Base-by-base conservation (phyloP, 2,888 invertebrate genomes). In the Eupsilia transversa region DNA sequence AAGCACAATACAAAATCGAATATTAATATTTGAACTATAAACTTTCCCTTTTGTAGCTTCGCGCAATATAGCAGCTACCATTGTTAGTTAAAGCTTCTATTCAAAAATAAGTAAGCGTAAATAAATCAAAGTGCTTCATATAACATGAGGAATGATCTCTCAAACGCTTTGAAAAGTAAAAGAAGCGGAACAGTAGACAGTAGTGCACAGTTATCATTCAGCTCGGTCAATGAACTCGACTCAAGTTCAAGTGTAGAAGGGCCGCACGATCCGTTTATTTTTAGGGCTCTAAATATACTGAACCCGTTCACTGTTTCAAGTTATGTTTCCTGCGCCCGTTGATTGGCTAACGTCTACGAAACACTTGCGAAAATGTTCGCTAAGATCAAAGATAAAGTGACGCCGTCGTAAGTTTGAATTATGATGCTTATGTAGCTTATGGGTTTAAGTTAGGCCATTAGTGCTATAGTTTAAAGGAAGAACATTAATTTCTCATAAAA, bases 191-290 rank as follows among this genome's bases (percentile, higher is more conserved):
- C 74, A 73, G 54, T 73, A 84, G 83, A 89, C 87, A 89, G 90
- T 87, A 90, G 82, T 79, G 82, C 80, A 86, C 85, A 86, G 92
- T 93, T 92, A 94, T 93, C 93, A 89, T 87, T 86, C 82, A 85
- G 85, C 80, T 82, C 87, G 95, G 94, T 94, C 92, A 89, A 89
- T 92, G 93, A 94, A 90, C 95, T 57, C 74, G 80, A 91, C 89
- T 92, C 95, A 96, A 96, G 96, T 96, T 96, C 96, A 96, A 95
- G 96, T 93, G 92, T 94, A 91, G 91, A 90, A 91, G 92, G 90
- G 90, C 90, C 89, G 90, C 89, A 89, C 90, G 90, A 88, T 88
- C 77, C 88, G 93, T 92, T 93, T 96, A 96, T 96, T 94, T 95
- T 95, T 95, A 94, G 94, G 91, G 85, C 88, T 92, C 93, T 95